Conservation (phyloP, 2,888 invertebrate genomes). For the Leptinotarsa peninsularis region DNA sequence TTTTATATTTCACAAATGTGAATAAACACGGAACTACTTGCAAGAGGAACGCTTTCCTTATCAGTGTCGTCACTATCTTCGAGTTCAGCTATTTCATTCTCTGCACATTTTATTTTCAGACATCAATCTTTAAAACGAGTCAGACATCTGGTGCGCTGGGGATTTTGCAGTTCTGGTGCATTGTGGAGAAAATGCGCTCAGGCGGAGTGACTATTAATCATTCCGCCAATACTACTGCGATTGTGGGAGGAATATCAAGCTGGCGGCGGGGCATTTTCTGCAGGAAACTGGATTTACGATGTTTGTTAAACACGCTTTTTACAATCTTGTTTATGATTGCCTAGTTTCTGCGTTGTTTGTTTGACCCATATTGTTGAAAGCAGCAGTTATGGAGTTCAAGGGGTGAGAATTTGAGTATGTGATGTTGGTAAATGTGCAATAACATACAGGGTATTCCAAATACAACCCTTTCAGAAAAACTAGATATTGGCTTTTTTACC, state of each 20-base stretch:
- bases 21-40: neutral
- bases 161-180: slow-evolving; percentile 26
- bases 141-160: slow-evolving; percentile 8
- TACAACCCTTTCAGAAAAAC: too few relatives aligned
- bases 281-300: slow-evolving; percentile 1
- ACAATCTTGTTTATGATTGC: slow-evolving; percentile 1
- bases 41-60: neutral
- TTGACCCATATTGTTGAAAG: neutral
- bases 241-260: slow-evolving; percentile 42
- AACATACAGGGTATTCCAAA: too few relatives aligned
- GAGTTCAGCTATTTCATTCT: slow-evolving; percentile 3
- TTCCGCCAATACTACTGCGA: slow-evolving; percentile 42
- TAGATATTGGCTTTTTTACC: too few relatives aligned
- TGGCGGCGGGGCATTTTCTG: slow-evolving; percentile 28
- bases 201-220: slow-evolving; percentile 39
- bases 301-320: slow-evolving; percentile 8
- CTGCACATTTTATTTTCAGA: slow-evolving; percentile 10
- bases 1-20: neutral
- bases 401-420: neutral
- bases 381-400: neutral
- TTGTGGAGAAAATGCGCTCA: slow-evolving; percentile 12
- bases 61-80: neutral
- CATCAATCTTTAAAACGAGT: slow-evolving; percentile 9
- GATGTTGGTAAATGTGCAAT: too few relatives aligned
- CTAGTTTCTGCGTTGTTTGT: neutral